Percentiles rank a stretch among this genome's conserved stretches.
Conservation (phyloP, 2,113 vertebrate species). For the Anser cygnoides region DNA sequence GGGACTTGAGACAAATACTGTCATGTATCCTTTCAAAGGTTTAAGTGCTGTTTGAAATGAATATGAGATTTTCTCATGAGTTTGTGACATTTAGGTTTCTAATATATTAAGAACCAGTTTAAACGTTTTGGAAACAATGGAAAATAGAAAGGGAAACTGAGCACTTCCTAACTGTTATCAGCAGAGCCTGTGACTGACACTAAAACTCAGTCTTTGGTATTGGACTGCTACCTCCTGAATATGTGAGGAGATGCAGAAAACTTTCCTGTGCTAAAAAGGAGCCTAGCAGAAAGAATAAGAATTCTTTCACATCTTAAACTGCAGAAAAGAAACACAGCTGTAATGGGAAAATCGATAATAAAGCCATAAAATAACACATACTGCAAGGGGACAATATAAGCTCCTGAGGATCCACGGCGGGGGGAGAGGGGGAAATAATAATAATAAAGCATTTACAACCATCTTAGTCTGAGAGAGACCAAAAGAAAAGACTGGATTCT, state of each 20-base stretch:
- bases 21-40: background rate
- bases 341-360: background rate
- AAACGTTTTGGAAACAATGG: background rate
- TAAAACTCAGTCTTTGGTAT: background rate
- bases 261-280: background rate
- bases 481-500: background rate
- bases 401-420: background rate
- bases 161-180: background rate
- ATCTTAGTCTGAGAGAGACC: background rate
- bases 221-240: background rate
- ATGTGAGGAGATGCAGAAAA: background rate
- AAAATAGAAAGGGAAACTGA: background rate
- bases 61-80: background rate
- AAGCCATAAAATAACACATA: background rate
- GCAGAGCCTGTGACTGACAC: background rate
- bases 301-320: background rate
- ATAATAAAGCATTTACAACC: background rate
- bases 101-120: background rate
- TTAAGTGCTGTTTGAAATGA: background rate
- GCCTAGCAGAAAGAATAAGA: background rate
- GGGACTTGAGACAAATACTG: background rate
- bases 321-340: background rate
- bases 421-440: background rate
- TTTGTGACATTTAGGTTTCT: background rate
- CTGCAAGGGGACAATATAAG: background rate